Percentiles rank a stretch among this genome's conserved stretches.
These are phyloP conservation scores for Centropristis striata DNA, from an alignment of 2,113 vertebrate genomes.

Conservation along the genomic window DNA sequence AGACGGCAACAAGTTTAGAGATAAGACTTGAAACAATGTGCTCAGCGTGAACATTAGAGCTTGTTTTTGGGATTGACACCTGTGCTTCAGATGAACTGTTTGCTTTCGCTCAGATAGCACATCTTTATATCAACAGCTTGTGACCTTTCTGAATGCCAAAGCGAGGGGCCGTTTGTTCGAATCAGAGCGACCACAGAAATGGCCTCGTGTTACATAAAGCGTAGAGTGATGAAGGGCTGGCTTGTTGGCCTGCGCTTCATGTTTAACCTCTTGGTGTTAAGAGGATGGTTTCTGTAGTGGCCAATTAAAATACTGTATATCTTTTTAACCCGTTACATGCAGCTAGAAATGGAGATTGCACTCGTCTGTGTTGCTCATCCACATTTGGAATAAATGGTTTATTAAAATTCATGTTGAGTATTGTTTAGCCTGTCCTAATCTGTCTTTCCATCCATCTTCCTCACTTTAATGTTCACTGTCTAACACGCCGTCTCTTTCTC, in stretches of 20 bases:
- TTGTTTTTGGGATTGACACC: slow-evolving; percentile 53
- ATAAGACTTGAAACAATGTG: slow-evolving; percentile 62
- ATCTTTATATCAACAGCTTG: slow-evolving; percentile 59
- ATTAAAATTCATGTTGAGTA: slow-evolving; percentile 44
- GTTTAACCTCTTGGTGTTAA: slow-evolving; percentile 10
- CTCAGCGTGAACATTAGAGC: slow-evolving; percentile 31
- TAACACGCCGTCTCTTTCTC: not conserved
- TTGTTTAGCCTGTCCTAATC: slow-evolving; percentile 17
- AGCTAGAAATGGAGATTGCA: too few relatives aligned
- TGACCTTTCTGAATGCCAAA: slow-evolving; percentile 72
- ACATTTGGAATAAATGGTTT: slow-evolving; percentile 25
- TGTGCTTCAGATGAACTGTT: slow-evolving; percentile 45
- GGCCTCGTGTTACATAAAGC: not conserved
- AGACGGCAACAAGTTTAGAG: slow-evolving; percentile 56
- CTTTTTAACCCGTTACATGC: slow-evolving; percentile 5
- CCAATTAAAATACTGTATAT: slow-evolving; percentile 12
- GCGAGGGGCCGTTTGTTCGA: slow-evolving; percentile 45
- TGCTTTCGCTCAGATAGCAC: slow-evolving; percentile 34
- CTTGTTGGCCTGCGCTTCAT: not conserved
- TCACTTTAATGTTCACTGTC: slow-evolving; percentile 6
- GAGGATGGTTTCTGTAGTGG: not conserved
- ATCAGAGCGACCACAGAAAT: slow-evolving; percentile 34
- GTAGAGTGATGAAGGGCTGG: slow-evolving; percentile 6
- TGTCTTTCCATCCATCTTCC: slow-evolving; percentile 11
- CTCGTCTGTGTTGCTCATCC: too few relatives aligned